Percentiles rank a stretch among this genome's conserved stretches.
Evolutionary conservation across 2,113 vertebrate species (phyloP).

Genomic region (Hirundichthys speculiger): DNA sequence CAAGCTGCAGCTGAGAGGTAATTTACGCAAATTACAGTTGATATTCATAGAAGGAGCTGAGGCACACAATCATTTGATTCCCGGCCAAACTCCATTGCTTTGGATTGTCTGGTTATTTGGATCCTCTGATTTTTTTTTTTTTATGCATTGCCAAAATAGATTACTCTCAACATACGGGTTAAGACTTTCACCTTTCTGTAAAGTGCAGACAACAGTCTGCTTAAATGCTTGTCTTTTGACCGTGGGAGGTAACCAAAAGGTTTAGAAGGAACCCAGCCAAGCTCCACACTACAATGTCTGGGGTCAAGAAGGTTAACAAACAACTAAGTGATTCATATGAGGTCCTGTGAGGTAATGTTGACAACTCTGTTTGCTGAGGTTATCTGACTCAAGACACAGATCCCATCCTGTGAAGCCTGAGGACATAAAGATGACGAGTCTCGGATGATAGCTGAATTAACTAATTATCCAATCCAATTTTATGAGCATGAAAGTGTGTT

Average conservation of each 20-base stretch:
- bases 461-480: too few relatives aligned
- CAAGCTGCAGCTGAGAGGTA: constrained; percentile 54
- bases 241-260: constrained; percentile 16
- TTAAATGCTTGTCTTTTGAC: constrained; percentile 9
- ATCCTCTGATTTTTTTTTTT: constrained; percentile 38
- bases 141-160: constrained; percentile 10
- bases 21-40: constrained; percentile 37
- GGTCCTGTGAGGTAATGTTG: constrained; percentile 34
- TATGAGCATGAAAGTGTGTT: too few relatives aligned
- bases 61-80: constrained; percentile 29
- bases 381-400: constrained; percentile 15
- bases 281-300: constrained; percentile 13
- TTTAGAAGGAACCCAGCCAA: constrained; percentile 24
- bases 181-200: neutral
- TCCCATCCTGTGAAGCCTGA: neutral
- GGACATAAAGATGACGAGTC: neutral
- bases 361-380: constrained; percentile 27
- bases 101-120: constrained; percentile 17
- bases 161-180: neutral
- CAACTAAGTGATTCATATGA: constrained; percentile 35
- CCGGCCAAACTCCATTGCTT: constrained; percentile 28
- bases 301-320: constrained; percentile 51
- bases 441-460: neutral
- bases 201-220: neutral
- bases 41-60: constrained; percentile 24